Base-by-base conservation (phyloP, 2,888 invertebrate genomes). In the Magallana nippona region DNA sequence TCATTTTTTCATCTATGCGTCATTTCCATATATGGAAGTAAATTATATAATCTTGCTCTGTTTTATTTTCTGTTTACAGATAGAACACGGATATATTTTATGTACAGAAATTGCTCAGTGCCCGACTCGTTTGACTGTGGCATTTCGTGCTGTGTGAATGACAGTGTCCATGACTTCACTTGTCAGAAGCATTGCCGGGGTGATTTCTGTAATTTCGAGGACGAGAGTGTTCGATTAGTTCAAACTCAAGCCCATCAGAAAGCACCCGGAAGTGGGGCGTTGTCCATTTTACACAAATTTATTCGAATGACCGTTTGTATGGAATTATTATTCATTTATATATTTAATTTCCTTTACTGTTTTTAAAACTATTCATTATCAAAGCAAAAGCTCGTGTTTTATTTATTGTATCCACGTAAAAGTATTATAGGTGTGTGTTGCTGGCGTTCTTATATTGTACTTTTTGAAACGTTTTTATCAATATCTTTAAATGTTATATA, bases 231-330 rank as follows among this genome's bases (percentile, higher is more conserved):
- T 5, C 71, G 71, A 71, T 71, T 71, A 32, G 27, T 71, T 13
- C 22, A 27, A 27, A 71, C 15, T 27, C 71, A 71, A 71, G 13
- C 60, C 17, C 60, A 60, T 60, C 60, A 60, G 10, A 60, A 3
- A 60, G n/a, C 60, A 8, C 60, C 71, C 27, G 71, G 71, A 71
- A 71, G 71, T 71, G 27, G 71, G 32, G 71, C 71, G 15, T 15
- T 32, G 15, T 27, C 27, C 27, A 71, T 71, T 32, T 11, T 71
- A 22, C 71, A 71, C 71, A 71, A 71, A 15, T 71, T 71, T 32
- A 71, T 71, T 71, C 71, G 71, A 71, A 71, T 71, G 71, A 71
- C 71, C 22, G 71, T 71, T 71, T 71, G 71, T 71, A 71, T 71
- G 71, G 71, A 15, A 71, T 27, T 71, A 27, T 3, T 71, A 15